Evolutionary conservation across 2,888 invertebrate species (phyloP).

Genomic region (Incurvaria masculella): DNA sequence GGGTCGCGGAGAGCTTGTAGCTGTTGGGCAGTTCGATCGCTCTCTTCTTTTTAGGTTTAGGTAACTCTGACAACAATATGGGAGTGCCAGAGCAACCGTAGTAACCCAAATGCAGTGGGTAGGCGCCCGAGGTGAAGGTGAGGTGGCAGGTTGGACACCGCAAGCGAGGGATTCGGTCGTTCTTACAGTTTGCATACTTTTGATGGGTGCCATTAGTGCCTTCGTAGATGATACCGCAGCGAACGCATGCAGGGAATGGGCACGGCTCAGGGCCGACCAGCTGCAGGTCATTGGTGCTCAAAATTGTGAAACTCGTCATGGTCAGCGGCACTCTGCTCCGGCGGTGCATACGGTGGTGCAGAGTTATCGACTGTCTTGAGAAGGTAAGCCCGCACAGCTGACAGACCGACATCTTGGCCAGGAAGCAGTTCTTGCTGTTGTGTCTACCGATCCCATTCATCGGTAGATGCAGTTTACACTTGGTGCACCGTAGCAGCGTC

Average conservation of each 20-base stretch:
- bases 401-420: no score
- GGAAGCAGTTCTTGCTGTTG: no score
- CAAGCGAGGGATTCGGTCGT: background rate
- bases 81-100: background rate
- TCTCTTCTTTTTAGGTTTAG: no score
- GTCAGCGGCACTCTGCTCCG: background rate
- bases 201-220: no score
- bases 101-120: background rate
- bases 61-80: no score
- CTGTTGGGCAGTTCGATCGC: no score
- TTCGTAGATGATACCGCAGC: background rate
- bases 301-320: background rate
- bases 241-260: background rate
- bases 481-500: no score
- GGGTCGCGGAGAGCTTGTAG: no score
- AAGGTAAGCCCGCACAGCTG: background rate
- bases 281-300: background rate
- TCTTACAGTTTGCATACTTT: background rate
- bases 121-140: background rate
- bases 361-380: background rate
- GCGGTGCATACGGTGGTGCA: background rate
- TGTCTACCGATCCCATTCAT: no score
- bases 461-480: no score
- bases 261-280: background rate
- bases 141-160: background rate